Base-by-base conservation (phyloP, 64 coral and sea anemone species). In the Anthopleura sola region DNA sequence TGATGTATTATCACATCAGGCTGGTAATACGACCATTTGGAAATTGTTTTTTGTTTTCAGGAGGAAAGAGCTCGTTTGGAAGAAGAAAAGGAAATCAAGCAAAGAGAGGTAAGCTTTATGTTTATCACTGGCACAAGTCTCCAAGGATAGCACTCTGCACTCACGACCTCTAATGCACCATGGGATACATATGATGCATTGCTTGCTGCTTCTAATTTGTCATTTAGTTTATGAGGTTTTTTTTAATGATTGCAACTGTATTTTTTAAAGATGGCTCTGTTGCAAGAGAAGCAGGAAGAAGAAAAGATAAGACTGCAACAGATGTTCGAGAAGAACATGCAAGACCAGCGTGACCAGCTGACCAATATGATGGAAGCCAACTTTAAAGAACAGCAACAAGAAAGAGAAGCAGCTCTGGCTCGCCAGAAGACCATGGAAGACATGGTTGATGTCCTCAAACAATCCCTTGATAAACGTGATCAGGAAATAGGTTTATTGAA, bases 11-110 rank as follows among this genome's bases (percentile, higher is more conserved):
- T 12, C 9, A 28, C n/a, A n/a, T n/a, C n/a, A n/a, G n/a, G n/a
- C n/a, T n/a, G n/a, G n/a, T n/a, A n/a, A n/a, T n/a, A n/a, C 68
- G n/a, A 34, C 16, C n/a, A 34, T 2, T 26, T n/a, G 68, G 24
- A 34, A n/a, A 18, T n/a, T 29, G 24, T 34, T 71, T 77, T 77
- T 77, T 53, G 60, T 64, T 39, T 49, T 32, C 47, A 95, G 93
- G 93, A 95, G 47, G 93, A 88, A 36, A 95, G 75, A 60, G 89
- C 88, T 74, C 57, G 89, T 26, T n/a, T 95, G 66, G 89, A 85
- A 79, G 86, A 95, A 75, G 93, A 95, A 81, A 84, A 55, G 4
- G 24, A 74, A 32, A 82, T 19, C 33, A 95, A 95, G 37, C 88
- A 95, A 18, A 91, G 39, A 82, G 93, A 95, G 93, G 93, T 95